Percentiles rank a stretch among this genome's conserved stretches.
phyloP scores from a whole-genome alignment of 2,888 invertebrate species.

The Volucella inflata region DNA sequence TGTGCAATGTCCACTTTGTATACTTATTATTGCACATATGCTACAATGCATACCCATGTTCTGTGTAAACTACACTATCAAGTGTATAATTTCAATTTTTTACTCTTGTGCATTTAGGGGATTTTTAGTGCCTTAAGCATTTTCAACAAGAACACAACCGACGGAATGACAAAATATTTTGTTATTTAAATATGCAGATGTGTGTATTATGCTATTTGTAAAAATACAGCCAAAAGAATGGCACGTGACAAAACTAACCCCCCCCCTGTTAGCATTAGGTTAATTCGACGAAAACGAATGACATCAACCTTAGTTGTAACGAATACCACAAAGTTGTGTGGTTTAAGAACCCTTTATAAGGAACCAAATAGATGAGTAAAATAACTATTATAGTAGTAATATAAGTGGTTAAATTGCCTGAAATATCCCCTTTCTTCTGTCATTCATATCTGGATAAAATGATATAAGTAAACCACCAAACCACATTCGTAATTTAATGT shows the following conservation, averaged over 20 bases:
- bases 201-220: not conserved
- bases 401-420: constrained; percentile 1
- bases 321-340: constrained; percentile 1
- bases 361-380: not conserved
- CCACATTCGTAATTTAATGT: not conserved
- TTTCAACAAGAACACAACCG: too few species aligned
- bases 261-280: not conserved
- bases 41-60: too few species aligned
- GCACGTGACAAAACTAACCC: constrained; percentile 23
- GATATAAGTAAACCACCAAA: not conserved
- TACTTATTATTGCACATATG: too few species aligned
- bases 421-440: not conserved
- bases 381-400: not conserved
- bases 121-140: too few species aligned
- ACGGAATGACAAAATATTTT: too few species aligned
- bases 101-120: too few species aligned
- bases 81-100: too few species aligned
- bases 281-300: constrained; percentile 7
- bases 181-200: too few species aligned
- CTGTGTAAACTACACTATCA: too few species aligned
- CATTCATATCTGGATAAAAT: constrained; percentile 1
- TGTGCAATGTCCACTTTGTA: too few species aligned
- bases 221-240: constrained; percentile 2
- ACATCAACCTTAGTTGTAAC: not conserved
- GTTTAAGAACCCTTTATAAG: not conserved